Percentiles rank a stretch among this genome's conserved stretches.
phyloP scores from a whole-genome alignment of 2,797 vertebrate genomes.

The Helarctos malayanus region DNA sequence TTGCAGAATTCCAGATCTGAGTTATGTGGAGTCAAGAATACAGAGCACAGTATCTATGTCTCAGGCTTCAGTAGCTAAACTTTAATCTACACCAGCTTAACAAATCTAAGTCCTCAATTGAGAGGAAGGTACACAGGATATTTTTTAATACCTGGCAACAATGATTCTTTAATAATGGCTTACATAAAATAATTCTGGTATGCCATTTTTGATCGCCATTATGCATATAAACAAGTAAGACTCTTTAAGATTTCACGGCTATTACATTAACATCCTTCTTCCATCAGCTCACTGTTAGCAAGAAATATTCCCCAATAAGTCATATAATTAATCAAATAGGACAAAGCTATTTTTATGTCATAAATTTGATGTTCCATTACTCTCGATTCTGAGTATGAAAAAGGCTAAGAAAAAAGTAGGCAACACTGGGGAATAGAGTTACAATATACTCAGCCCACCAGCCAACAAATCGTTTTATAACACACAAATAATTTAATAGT shows the following conservation, averaged over 20 bases:
- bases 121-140: not conserved
- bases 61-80: not conserved
- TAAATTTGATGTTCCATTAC: conserved; percentile 20
- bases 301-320: conserved; percentile 16
- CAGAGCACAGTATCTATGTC: not conserved
- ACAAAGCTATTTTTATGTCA: conserved; percentile 36
- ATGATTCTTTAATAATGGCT: conserved; percentile 13
- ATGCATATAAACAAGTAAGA: conserved; percentile 2
- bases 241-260: not conserved
- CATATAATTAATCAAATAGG: conserved; percentile 14
- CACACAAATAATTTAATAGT: conserved; percentile 41
- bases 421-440: not conserved
- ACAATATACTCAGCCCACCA: not conserved
- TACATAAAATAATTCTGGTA: conserved; percentile 6
- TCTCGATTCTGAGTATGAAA: not conserved
- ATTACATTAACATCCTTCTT: conserved; percentile 27
- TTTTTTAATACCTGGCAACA: not conserved
- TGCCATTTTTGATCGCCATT: not conserved
- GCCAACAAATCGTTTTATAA: conserved; percentile 30
- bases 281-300: not conserved
- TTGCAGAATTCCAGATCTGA: conserved; percentile 29
- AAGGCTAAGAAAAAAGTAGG: conserved; percentile 26
- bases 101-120: not conserved
- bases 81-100: conserved; percentile 16
- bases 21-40: not conserved